These are phyloP conservation scores for Andricus quercusramuli DNA, from an alignment of 2,888 invertebrate species.

Conservation along the genomic window DNA sequence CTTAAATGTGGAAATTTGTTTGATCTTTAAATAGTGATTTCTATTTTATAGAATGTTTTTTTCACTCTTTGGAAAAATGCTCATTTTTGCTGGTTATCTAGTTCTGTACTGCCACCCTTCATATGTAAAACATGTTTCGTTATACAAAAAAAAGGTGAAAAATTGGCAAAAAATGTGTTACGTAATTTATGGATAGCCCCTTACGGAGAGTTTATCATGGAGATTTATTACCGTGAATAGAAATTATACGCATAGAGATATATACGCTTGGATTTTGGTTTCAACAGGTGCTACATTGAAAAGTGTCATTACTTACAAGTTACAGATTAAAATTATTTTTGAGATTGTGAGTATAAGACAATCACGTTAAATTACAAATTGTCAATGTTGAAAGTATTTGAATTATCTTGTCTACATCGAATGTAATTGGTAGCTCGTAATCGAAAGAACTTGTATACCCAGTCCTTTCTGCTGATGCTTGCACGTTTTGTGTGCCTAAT, in stretches of 20 bases:
- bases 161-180: no score
- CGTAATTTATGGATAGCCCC: no score
- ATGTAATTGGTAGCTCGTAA: background rate
- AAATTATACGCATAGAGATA: background rate
- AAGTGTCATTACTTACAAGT: constrained; percentile 3
- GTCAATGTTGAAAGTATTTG: constrained; percentile 22
- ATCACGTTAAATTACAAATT: constrained; percentile 21
- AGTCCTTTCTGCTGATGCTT: background rate
- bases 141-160: no score
- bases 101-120: no score
- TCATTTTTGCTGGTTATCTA: no score
- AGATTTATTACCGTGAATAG: constrained; percentile 3
- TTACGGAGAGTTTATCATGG: background rate
- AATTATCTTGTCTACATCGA: constrained; percentile 13
- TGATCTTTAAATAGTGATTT: no score
- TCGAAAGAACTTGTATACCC: background rate
- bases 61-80: no score
- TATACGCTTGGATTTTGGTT: background rate
- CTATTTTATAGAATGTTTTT: no score
- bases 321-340: constrained; percentile 10
- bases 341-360: constrained; percentile 21
- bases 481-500: background rate
- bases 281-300: background rate
- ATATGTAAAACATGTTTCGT: no score
- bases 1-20: no score